Conservation (phyloP, 2,113 vertebrate species). For the Eretmochelys imbricata region DNA sequence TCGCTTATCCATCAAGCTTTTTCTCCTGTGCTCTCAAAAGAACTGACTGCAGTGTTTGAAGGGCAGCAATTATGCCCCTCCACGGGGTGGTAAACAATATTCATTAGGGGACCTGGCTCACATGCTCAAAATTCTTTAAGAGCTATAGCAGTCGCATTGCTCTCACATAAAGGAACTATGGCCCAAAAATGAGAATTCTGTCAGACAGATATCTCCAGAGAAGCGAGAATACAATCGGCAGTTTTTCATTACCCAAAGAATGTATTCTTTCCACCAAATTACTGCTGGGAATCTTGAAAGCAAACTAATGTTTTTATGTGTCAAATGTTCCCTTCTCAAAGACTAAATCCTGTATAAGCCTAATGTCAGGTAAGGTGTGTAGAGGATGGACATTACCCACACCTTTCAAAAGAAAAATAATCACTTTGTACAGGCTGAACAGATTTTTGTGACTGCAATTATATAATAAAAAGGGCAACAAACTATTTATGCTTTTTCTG, state of each 20-base stretch:
- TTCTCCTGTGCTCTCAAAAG: neutral
- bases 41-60: neutral
- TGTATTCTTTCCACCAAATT: constrained; percentile 36
- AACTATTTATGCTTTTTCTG: neutral
- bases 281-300: constrained; percentile 31
- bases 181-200: neutral
- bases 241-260: constrained; percentile 25
- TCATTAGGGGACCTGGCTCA: neutral
- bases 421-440: neutral
- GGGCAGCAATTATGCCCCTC: neutral
- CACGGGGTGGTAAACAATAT: neutral
- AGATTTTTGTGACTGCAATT: neutral
- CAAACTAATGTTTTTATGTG: constrained; percentile 32
- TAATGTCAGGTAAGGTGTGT: constrained; percentile 18
- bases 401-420: neutral
- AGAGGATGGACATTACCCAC: neutral
- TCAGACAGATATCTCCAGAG: neutral
- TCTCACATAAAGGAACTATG: neutral
- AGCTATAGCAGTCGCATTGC: neutral
- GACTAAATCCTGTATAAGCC: constrained; percentile 49
- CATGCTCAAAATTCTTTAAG: neutral
- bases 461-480: neutral
- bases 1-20: neutral
- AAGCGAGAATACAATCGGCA: neutral
- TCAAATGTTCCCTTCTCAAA: constrained; percentile 48